Conservation (phyloP, 2,113 vertebrate species). For the Podiceps cristatus region DNA sequence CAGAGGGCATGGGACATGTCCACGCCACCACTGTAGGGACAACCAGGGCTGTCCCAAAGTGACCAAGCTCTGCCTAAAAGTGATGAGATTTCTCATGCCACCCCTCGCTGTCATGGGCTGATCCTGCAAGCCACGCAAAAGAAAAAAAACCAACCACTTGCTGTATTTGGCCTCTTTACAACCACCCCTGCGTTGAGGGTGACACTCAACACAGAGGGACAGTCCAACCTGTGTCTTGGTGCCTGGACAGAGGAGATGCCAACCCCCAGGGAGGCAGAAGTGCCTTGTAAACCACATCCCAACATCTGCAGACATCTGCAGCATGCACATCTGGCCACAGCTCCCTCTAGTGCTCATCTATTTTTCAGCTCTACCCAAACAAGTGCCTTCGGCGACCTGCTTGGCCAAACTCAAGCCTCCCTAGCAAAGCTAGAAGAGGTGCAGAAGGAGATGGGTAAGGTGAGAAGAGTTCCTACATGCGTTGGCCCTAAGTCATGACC, state of each 20-base stretch:
- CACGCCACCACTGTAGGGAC: neutral
- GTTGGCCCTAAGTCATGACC: neutral
- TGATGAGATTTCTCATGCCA: neutral
- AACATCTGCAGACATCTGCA: neutral
- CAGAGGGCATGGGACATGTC: too few species aligned
- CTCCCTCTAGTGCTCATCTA: conserved; percentile 1
- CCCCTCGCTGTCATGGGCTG: neutral
- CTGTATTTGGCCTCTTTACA: neutral
- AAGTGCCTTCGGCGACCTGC: neutral
- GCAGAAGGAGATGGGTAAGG: neutral
- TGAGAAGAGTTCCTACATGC: neutral
- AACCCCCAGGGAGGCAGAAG: neutral
- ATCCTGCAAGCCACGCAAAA: neutral
- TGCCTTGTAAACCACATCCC: neutral
- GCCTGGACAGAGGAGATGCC: neutral
- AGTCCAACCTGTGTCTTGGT: neutral
- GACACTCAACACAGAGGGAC: neutral
- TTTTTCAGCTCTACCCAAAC: neutral
- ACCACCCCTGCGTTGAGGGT: neutral
- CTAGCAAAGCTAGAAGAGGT: neutral
- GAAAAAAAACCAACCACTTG: neutral
- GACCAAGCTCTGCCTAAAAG: neutral
- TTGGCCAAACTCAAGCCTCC: neutral
- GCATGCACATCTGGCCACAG: neutral
- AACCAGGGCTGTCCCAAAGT: neutral